A percentile compares a stretch with the other conserved stretches of the same genome.
Conservation (phyloP, 2,797 vertebrate species). For the Microchirus variegatus region DNA sequence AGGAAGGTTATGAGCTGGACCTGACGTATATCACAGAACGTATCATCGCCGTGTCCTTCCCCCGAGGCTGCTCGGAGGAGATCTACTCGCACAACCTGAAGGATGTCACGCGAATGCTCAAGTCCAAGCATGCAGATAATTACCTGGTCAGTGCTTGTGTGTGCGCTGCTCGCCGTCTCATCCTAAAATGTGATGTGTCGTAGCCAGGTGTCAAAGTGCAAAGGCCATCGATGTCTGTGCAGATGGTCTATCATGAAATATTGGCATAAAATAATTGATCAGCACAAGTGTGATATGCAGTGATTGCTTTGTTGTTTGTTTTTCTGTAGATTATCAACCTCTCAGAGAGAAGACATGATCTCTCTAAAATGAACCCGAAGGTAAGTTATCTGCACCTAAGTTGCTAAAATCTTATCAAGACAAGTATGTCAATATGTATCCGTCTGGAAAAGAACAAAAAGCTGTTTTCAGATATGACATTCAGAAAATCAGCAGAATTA, state of each 20-base stretch:
- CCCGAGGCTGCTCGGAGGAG: constrained; percentile 88
- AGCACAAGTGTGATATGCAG: neutral
- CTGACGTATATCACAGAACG: constrained; percentile 96
- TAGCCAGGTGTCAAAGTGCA: constrained; percentile 32
- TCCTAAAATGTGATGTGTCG: constrained; percentile 13
- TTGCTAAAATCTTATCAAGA: neutral
- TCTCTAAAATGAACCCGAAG: constrained; percentile 94
- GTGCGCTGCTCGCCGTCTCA: constrained; percentile 7
- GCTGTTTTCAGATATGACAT: no score
- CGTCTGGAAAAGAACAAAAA: no score
- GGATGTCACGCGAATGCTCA: constrained; percentile 94
- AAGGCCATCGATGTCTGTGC: constrained; percentile 20
- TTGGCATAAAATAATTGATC: constrained; percentile 30
- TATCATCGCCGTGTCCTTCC: constrained; percentile 95
- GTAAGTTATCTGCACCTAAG: constrained; percentile 69
- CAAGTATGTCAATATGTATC: no score
- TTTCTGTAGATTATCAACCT: constrained; percentile 90
- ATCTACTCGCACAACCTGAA: constrained; percentile 90
- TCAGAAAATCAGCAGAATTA: no score
- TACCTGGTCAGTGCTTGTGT: constrained; percentile 87
- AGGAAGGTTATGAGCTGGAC: constrained; percentile 93
- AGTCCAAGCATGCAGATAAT: constrained; percentile 95
- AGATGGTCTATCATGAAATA: constrained; percentile 20
- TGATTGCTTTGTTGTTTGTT: constrained; percentile 20
- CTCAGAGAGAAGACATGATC: constrained; percentile 92